Percentiles rank a stretch among this genome's conserved stretches.
phyloP scores from a whole-genome alignment of 2,113 vertebrate species.

The Archocentrus centrarchus region DNA sequence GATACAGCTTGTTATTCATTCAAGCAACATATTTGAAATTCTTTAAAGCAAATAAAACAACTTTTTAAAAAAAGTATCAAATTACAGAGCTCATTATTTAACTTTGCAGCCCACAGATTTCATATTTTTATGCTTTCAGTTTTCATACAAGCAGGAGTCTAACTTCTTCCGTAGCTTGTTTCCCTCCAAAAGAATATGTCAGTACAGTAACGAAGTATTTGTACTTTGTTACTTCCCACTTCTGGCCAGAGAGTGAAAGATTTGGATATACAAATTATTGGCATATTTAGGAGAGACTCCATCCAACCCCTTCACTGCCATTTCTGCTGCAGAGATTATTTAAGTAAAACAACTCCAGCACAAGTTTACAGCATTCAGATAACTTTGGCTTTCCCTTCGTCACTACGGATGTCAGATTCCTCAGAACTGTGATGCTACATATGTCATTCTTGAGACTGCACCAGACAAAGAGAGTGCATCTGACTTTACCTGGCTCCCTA shows the following conservation, averaged over 20 bases:
- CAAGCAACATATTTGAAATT: not conserved
- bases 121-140: not conserved
- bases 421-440: constrained; percentile 14
- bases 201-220: no score
- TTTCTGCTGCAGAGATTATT: constrained; percentile 69
- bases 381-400: constrained; percentile 81
- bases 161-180: no score
- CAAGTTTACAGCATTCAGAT: constrained; percentile 57
- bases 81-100: not conserved
- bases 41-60: not conserved
- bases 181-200: no score
- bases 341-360: not conserved
- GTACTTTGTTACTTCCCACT: no score
- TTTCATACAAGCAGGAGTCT: not conserved
- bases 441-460: constrained; percentile 50
- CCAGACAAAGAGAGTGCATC: not conserved
- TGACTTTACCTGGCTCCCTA: constrained; percentile 46
- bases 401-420: constrained; percentile 58
- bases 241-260: constrained; percentile 57
- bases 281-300: constrained; percentile 75
- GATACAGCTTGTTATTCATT: not conserved
- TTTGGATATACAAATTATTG: constrained; percentile 69
- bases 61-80: not conserved
- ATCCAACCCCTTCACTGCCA: constrained; percentile 73
- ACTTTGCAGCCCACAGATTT: not conserved